Base-by-base conservation (phyloP, 1,140 invertebrate genomes). In the Mylabris phalerata region DNA sequence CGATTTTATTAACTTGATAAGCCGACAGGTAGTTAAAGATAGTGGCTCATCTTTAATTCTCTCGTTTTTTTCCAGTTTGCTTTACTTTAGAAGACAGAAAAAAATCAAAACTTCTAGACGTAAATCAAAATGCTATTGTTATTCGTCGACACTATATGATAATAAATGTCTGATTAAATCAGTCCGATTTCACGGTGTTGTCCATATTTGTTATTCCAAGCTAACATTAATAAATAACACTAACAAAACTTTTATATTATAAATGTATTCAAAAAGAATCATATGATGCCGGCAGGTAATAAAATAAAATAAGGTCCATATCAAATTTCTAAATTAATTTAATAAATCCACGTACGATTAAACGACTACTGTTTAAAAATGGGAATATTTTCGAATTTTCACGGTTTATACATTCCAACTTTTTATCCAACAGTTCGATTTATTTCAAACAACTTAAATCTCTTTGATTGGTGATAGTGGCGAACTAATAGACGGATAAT, bases 141-240 rank as follows among this genome's bases (percentile, higher is more conserved):
- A 19, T 50, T 50, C 48, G 48, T 50, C 48, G 48, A 44, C 48
- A 50, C 44, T 44, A 47, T 10, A 11, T 10, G 43, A 57, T 57
- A 57, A 57, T 57, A 57, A 63, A 63, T 63, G 61, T 42, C 27
- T 49, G 40, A 63, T 63, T 63, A 63, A 63, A 63, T 59, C 61
- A 44, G 55, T 49, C 61, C 61, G 61, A 63, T 63, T 63, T 63
- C 61, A 63, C 61, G 57, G 51, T 59, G 60, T 63, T 63, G 61
- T 63, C 49, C 55, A 54, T 61, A 61, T 61, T 61, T 63, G 57
- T 63, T 63, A 63, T 59, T 59, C 61, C 4, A 57, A 49, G 39
- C 55, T 32, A 48, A 54, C 54, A 48, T 48, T 54, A 57, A 59
- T 63, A 63, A 61, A 61, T 61, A 57, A 61, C 48, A 43, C 32